Conservation (phyloP, 2,888 invertebrate genomes). For the Eupithecia tripunctaria region DNA sequence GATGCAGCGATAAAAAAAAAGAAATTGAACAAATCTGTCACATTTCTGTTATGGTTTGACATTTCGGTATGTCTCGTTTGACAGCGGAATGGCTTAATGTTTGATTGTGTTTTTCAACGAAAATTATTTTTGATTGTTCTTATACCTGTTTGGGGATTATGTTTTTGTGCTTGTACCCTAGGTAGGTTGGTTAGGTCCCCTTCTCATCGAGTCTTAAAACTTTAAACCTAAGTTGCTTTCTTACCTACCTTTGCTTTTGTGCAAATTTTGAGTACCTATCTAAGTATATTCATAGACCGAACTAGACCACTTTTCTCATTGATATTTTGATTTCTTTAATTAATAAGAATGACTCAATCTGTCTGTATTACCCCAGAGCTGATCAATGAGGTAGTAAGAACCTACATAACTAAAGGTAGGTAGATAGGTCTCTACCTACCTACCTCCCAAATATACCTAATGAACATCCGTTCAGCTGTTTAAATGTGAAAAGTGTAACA, state of each 20-base stretch:
- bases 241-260: not conserved
- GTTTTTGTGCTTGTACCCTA: not conserved
- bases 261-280: no score
- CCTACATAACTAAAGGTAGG: no score
- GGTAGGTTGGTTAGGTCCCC: not conserved
- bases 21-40: constrained; percentile 77
- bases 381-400: no score
- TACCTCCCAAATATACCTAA: no score
- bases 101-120: constrained; percentile 70
- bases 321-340: no score
- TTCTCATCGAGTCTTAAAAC: not conserved
- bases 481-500: no score
- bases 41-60: constrained; percentile 78
- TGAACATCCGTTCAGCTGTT: no score
- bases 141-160: not conserved
- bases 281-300: no score
- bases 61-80: constrained; percentile 69
- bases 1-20: constrained; percentile 55
- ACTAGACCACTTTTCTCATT: no score
- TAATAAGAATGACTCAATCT: no score
- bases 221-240: not conserved
- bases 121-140: constrained; percentile 50
- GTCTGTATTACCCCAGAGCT: no score
- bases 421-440: no score
- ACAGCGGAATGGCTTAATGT: constrained; percentile 68